phyloP scores from a whole-genome alignment of 2,888 invertebrate genomes.

The Andrena chrysosceles region DNA sequence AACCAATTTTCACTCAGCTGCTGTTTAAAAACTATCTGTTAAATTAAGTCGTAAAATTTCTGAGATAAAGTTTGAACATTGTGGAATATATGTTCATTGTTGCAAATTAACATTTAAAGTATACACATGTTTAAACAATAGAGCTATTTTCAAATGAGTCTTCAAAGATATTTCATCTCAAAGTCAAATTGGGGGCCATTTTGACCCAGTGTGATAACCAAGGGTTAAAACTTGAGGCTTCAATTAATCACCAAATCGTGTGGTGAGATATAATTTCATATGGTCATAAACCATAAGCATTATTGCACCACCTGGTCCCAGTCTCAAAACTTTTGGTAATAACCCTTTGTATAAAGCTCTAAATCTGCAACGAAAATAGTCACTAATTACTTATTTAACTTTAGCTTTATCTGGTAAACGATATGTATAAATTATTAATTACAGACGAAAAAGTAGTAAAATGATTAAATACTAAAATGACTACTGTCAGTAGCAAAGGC shows the following conservation, averaged over 20 bases:
- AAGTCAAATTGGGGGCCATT: too few relatives aligned
- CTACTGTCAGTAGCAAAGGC: too few relatives aligned
- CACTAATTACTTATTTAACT: not conserved
- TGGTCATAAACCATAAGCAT: constrained; percentile 97
- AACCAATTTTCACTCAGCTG: too few relatives aligned
- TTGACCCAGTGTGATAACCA: too few relatives aligned
- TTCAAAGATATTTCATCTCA: too few relatives aligned
- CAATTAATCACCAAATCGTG: constrained; percentile 80
- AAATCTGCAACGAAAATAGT: constrained; percentile 86
- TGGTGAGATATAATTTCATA: constrained; percentile 90
- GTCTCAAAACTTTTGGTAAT: constrained; percentile 94
- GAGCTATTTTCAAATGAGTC: too few relatives aligned
- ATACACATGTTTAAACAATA: too few relatives aligned
- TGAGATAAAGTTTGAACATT: too few relatives aligned
- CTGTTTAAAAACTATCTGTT: too few relatives aligned
- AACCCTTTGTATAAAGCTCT: constrained; percentile 96
- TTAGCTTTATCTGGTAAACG: not conserved
- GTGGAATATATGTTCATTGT: too few relatives aligned
- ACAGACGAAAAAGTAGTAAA: not conserved
- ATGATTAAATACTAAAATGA: not conserved
- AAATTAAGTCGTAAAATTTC: too few relatives aligned
- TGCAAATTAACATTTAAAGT: too few relatives aligned
- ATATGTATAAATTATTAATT: not conserved
- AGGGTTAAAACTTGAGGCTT: not conserved
- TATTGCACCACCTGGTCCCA: constrained; percentile 98